Evolutionary conservation across 2,113 vertebrate species (phyloP).

Genomic region (Coryphaenoides rupestris): DNA sequence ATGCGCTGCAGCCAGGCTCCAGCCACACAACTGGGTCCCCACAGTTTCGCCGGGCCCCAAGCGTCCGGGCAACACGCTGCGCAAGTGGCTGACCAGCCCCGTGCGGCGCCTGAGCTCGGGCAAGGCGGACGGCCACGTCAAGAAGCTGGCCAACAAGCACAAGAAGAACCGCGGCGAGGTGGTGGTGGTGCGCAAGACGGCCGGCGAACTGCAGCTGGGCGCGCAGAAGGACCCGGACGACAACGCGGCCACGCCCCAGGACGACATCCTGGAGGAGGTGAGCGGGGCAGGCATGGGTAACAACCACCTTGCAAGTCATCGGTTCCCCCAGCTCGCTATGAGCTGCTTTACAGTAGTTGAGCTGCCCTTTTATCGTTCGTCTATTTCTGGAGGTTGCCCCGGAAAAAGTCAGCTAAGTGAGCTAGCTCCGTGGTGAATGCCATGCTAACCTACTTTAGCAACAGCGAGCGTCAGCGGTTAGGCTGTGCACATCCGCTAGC

Average conservation of each 20-base stretch:
- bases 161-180: slow-evolving; percentile 92
- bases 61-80: slow-evolving; percentile 93
- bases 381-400: too few species aligned
- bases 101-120: slow-evolving; percentile 95
- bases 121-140: slow-evolving; percentile 93
- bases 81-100: slow-evolving; percentile 97
- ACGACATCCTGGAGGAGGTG: slow-evolving; percentile 94
- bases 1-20: slow-evolving; percentile 86
- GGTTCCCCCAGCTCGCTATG: too few species aligned
- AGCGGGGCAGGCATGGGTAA: too few species aligned
- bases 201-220: slow-evolving; percentile 79
- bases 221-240: slow-evolving; percentile 97
- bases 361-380: too few species aligned
- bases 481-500: too few species aligned
- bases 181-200: slow-evolving; percentile 83
- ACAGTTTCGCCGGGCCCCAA: slow-evolving; percentile 96
- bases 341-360: too few species aligned
- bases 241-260: slow-evolving; percentile 91
- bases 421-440: too few species aligned
- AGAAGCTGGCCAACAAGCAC: slow-evolving; percentile 95
- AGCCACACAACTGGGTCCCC: slow-evolving; percentile 87
- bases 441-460: too few species aligned
- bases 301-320: too few species aligned
- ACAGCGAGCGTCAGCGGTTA: too few species aligned
- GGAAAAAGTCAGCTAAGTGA: too few species aligned